Conservation (phyloP, 2,797 vertebrate species). For the Mormyrus proboscirostris region DNA sequence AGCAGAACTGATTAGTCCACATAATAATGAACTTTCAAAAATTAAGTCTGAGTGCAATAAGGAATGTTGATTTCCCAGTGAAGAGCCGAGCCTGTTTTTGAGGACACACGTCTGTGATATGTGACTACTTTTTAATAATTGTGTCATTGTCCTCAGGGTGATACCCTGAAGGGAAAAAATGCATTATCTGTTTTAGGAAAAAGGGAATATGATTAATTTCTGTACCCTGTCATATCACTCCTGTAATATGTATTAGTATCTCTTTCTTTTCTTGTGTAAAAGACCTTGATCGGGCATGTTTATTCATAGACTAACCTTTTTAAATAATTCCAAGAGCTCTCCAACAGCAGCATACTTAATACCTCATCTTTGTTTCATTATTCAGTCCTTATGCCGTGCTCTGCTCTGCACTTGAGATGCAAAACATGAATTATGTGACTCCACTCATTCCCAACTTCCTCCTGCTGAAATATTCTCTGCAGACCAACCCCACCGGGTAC, state of each 20-base stretch:
- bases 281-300: slow-evolving; percentile 95
- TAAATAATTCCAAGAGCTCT: slow-evolving; percentile 97
- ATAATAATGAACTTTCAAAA: slow-evolving; percentile 13
- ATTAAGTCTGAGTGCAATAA: slow-evolving; percentile 54
- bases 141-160: slow-evolving; percentile 76
- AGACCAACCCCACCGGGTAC: slow-evolving; percentile 69
- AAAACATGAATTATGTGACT: slow-evolving; percentile 75
- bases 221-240: slow-evolving; percentile 71
- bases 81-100: slow-evolving; percentile 48
- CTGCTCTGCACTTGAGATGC: slow-evolving; percentile 82
- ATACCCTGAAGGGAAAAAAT: slow-evolving; percentile 71
- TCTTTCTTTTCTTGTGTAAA: slow-evolving; percentile 78
- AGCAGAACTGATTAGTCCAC: not conserved
- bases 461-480: slow-evolving; percentile 74
- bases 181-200: slow-evolving; percentile 73
- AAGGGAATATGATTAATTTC: slow-evolving; percentile 70
- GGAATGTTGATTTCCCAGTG: slow-evolving; percentile 50
- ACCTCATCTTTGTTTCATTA: slow-evolving; percentile 93
- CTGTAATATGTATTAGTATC: slow-evolving; percentile 96
- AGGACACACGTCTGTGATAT: not conserved
- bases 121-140: slow-evolving; percentile 70
- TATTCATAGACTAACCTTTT: slow-evolving; percentile 99
- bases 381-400: slow-evolving; percentile 78
- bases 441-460: slow-evolving; percentile 60
- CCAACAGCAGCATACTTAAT: slow-evolving; percentile 87